phyloP scores from a whole-genome alignment of 2,888 invertebrate genomes.

The Platycnemis pennipes region DNA sequence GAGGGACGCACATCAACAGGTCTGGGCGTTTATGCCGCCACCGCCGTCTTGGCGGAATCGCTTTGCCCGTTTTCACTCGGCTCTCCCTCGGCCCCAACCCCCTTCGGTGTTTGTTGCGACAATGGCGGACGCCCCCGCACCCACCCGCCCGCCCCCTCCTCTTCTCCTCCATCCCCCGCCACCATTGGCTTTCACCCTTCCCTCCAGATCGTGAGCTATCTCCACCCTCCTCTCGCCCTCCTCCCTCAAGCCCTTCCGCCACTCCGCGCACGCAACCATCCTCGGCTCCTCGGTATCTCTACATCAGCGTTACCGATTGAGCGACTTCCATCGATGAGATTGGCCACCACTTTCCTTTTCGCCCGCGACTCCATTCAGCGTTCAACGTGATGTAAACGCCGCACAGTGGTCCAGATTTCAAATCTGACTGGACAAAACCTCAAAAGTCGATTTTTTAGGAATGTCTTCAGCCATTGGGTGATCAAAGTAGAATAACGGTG shows the following conservation, averaged over 20 bases:
- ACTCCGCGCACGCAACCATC: neutral
- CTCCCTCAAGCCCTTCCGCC: neutral
- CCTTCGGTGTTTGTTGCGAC: neutral
- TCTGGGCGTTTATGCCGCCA: neutral
- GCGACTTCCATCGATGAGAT: neutral
- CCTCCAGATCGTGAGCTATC: neutral
- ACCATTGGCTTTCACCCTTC: neutral
- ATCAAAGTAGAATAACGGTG: no score
- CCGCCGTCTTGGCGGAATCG: neutral
- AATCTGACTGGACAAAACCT: no score
- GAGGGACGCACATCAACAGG: neutral
- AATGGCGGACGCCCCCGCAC: neutral
- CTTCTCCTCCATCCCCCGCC: neutral
- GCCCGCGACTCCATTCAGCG: neutral
- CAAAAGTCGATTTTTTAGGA: no score
- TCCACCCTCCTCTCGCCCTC: neutral
- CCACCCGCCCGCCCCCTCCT: neutral
- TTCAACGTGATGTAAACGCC: conserved; percentile 20
- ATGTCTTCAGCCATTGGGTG: no score
- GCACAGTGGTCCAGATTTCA: no score
- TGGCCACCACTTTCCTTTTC: conserved; percentile 5
- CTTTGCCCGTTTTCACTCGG: neutral
- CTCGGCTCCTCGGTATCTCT: neutral
- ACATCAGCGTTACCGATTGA: conserved; percentile 16
- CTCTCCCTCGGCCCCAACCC: neutral